Evolutionary conservation across 2,797 vertebrate genomes (phyloP).

Genomic region (Lacerta viridis): DNA sequence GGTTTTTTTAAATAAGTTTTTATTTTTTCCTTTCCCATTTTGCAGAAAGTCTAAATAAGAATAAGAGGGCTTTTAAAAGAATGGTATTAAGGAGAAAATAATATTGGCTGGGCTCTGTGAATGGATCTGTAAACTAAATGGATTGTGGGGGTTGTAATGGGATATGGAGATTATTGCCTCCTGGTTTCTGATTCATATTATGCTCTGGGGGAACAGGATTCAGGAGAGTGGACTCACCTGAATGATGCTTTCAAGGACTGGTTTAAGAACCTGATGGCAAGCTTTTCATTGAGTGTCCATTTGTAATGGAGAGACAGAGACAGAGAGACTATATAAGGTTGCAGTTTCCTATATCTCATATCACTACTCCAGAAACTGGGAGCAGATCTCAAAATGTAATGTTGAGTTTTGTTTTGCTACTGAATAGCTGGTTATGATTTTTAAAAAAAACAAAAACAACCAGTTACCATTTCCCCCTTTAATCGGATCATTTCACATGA

Average conservation of each 20-base stretch:
- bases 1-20: too few species aligned
- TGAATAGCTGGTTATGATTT: not conserved
- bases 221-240: not conserved
- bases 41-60: too few species aligned
- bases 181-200: not conserved
- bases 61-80: too few species aligned
- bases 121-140: not conserved
- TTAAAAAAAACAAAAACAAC: too few species aligned
- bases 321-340: too few species aligned
- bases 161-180: not conserved
- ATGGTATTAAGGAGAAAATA: slow-evolving; percentile 30
- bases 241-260: not conserved
- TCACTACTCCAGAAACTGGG: not conserved
- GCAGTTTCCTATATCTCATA: not conserved
- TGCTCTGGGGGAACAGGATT: not conserved
- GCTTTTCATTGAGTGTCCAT: not conserved
- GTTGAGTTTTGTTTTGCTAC: not conserved
- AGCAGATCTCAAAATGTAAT: too few species aligned
- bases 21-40: too few species aligned
- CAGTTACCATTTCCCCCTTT: too few species aligned
- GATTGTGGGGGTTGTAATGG: slow-evolving; percentile 21
- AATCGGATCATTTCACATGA: too few species aligned
- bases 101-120: slow-evolving; percentile 5
- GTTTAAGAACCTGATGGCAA: slow-evolving; percentile 19
- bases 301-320: too few species aligned